Conservation (phyloP, 2,797 vertebrate species). For the Sebastes reedi region DNA sequence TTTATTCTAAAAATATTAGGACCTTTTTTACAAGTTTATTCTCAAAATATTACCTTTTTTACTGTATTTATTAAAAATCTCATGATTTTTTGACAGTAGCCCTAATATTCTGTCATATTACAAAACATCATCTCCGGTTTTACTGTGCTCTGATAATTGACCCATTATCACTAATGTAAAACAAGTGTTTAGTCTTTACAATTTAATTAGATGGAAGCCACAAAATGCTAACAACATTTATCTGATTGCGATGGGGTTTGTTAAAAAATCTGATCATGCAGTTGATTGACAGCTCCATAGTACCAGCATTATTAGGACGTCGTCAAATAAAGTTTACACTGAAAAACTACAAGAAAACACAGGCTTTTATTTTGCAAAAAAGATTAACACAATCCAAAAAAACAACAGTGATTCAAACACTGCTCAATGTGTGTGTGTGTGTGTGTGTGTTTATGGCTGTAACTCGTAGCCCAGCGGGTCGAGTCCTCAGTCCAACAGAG, state of each 20-base stretch:
- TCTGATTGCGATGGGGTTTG: background rate
- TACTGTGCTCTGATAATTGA: background rate
- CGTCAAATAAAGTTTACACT: slow-evolving; percentile 1
- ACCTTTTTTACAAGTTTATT: no score
- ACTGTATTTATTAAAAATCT: background rate
- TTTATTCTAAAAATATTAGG: no score
- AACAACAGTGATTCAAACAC: slow-evolving; percentile 12
- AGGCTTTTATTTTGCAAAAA: slow-evolving; percentile 61
- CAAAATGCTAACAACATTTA: background rate
- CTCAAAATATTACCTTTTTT: no score
- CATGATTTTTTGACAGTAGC: background rate
- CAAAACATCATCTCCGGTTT: background rate
- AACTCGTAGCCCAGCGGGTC: slow-evolving; percentile 95
- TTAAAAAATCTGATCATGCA: background rate
- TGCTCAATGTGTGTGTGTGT: background rate
- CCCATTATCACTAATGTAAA: background rate
- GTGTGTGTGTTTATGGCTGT: slow-evolving; percentile 78
- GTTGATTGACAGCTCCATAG: background rate
- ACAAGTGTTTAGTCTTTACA: background rate
- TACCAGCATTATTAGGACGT: background rate
- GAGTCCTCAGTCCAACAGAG: slow-evolving; percentile 90
- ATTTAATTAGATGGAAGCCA: background rate
- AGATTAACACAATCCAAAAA: background rate
- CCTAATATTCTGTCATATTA: background rate
- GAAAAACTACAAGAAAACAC: slow-evolving; percentile 17